These are phyloP conservation scores for Caloenas nicobarica DNA, from an alignment of 2,113 vertebrate genomes.

Conservation along the genomic window DNA sequence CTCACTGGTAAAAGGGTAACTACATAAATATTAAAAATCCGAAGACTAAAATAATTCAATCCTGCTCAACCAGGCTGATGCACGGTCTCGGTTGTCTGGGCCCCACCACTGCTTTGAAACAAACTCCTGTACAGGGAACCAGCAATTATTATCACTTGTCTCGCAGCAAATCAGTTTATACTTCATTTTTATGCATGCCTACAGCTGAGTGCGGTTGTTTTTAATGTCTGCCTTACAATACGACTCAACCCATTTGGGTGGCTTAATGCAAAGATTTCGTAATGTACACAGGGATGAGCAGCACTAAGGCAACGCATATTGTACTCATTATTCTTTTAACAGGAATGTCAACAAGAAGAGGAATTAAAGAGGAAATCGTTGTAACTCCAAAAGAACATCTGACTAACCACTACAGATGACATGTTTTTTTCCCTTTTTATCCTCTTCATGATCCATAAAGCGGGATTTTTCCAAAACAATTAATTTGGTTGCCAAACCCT, in stretches of 20 bases:
- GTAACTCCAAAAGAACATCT: constrained; percentile 75
- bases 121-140: not conserved
- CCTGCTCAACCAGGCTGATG: not conserved
- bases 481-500: constrained; percentile 73
- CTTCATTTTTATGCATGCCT: not conserved
- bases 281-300: constrained; percentile 51
- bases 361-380: constrained; percentile 69
- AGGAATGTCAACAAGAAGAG: constrained; percentile 62
- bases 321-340: constrained; percentile 71
- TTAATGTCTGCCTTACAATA: not conserved
- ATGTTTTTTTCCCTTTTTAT: constrained; percentile 65
- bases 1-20: constrained; percentile 6
- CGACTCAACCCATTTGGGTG: constrained; percentile 18
- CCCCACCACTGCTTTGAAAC: not conserved
- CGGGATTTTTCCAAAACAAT: constrained; percentile 74
- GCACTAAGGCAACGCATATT: not conserved
- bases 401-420: constrained; percentile 62
- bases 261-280: constrained; percentile 57
- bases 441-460: constrained; percentile 62
- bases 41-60: not conserved
- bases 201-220: constrained; percentile 33
- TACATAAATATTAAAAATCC: constrained; percentile 29
- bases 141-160: not conserved
- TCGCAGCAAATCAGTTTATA: not conserved
- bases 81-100: not conserved